These are phyloP conservation scores for Euplexia lucipara DNA, from an alignment of 2,888 invertebrate genomes.

Conservation along the genomic window DNA sequence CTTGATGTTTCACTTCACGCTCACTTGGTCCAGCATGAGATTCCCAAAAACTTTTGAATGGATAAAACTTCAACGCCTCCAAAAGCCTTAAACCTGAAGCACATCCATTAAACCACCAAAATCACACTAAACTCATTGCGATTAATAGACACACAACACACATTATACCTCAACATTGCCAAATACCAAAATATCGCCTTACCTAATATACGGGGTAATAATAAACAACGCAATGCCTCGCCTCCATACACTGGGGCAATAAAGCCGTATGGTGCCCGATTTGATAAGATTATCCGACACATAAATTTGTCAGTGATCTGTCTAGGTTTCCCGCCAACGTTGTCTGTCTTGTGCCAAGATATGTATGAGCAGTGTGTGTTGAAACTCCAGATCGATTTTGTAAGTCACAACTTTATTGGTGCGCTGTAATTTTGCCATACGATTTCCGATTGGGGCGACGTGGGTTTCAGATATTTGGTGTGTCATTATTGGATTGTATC, in stretches of 20 bases:
- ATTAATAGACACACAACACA: slow-evolving; percentile 4
- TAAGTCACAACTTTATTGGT: slow-evolving; percentile 52
- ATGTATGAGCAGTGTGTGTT: slow-evolving; percentile 66
- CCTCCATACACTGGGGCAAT: slow-evolving; percentile 70
- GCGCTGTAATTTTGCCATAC: slow-evolving; percentile 31
- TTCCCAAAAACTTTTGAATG: neutral
- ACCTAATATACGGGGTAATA: slow-evolving; percentile 46
- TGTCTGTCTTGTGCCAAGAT: slow-evolving; percentile 57
- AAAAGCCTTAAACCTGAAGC: neutral
- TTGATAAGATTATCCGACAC: slow-evolving; percentile 84
- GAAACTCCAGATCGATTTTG: slow-evolving; percentile 60
- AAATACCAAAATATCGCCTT: slow-evolving; percentile 47
- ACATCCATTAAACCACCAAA: neutral
- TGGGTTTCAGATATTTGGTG: slow-evolving; percentile 20
- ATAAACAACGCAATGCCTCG: slow-evolving; percentile 48
- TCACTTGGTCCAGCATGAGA: too few species aligned
- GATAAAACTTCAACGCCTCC: neutral
- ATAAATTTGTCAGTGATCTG: slow-evolving; percentile 87
- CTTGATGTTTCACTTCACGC: too few species aligned
- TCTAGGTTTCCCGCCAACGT: slow-evolving; percentile 68
- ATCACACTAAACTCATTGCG: neutral
- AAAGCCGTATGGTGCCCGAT: slow-evolving; percentile 79
- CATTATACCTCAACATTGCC: slow-evolving; percentile 30
- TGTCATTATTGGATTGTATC: neutral
- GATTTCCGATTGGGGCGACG: slow-evolving; percentile 29